Percentiles rank a stretch among this genome's conserved stretches.
These are phyloP conservation scores for Agrypnia vestita DNA, from an alignment of 1,140 invertebrate genomes.

Conservation along the genomic window DNA sequence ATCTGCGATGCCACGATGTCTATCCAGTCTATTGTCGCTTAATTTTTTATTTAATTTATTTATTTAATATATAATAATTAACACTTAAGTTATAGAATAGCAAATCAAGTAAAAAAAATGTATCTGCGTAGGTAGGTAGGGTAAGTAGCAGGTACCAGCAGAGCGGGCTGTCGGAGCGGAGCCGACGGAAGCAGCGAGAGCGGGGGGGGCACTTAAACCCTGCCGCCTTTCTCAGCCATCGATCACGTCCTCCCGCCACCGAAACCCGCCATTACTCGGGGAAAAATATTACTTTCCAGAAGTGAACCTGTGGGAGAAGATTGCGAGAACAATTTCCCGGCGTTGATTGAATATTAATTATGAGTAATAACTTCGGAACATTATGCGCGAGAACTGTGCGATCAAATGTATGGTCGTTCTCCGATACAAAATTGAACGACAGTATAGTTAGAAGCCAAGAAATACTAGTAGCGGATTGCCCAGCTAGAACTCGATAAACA, in stretches of 20 bases:
- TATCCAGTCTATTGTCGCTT: too few species aligned
- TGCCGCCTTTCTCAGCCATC: conserved; percentile 46
- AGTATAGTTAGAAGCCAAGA: too few species aligned
- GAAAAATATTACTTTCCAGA: neutral
- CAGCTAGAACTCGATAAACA: too few species aligned
- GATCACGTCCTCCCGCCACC: conserved; percentile 50
- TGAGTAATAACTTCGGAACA: neutral
- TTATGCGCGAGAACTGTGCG: neutral
- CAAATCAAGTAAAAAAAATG: neutral
- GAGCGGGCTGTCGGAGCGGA: neutral
- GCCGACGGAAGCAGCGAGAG: neutral
- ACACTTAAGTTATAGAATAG: too few species aligned
- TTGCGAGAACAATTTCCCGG: conserved; percentile 3
- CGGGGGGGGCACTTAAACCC: neutral
- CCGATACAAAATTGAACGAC: too few species aligned
- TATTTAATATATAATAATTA: too few species aligned
- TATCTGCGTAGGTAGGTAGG: neutral
- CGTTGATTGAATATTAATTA: conserved; percentile 2
- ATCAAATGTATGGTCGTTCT: neutral
- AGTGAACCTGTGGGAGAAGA: conserved; percentile 2
- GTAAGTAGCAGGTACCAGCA: too few species aligned
- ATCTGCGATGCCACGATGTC: too few species aligned
- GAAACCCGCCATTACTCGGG: conserved; percentile 45
- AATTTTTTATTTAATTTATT: too few species aligned
- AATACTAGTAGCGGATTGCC: too few species aligned